Conservation (phyloP, 2,113 vertebrate genomes). For the Mormyrus lacerda region DNA sequence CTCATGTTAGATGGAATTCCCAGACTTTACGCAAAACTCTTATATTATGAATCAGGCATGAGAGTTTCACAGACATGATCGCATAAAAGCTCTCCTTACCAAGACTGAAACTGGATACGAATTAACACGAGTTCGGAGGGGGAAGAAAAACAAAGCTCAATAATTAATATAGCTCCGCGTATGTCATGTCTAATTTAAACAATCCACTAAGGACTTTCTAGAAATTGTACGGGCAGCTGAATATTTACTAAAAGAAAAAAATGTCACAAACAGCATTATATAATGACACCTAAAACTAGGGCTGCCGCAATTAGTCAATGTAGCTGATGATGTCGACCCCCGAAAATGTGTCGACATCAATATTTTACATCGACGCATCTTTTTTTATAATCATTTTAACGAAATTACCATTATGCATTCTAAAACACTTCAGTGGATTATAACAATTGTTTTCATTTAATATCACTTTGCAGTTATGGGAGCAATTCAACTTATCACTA, state of each 20-base stretch:
- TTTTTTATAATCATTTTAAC: too few species aligned
- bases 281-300: not conserved
- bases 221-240: not conserved
- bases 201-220: not conserved
- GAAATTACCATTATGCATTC: too few species aligned
- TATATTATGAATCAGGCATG: not conserved
- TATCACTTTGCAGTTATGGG: too few species aligned
- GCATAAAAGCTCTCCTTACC: slow-evolving; percentile 10
- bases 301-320: too few species aligned
- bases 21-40: not conserved
- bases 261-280: not conserved
- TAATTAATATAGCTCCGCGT: not conserved
- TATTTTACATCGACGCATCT: too few species aligned
- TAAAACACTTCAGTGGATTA: too few species aligned
- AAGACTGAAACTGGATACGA: slow-evolving; percentile 19
- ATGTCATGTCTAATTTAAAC: not conserved
- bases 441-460: too few species aligned
- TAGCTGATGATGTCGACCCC: too few species aligned
- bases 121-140: slow-evolving; percentile 1
- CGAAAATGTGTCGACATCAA: too few species aligned
- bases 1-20: not conserved
- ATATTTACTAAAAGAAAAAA: not conserved
- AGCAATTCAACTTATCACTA: too few species aligned
- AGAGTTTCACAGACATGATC: not conserved
- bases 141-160: slow-evolving; percentile 28